Evolutionary conservation across 2,113 vertebrate species (phyloP), one percentile per base, ranked within the genome.

Genomic region (Plectropomus leopardus): DNA sequence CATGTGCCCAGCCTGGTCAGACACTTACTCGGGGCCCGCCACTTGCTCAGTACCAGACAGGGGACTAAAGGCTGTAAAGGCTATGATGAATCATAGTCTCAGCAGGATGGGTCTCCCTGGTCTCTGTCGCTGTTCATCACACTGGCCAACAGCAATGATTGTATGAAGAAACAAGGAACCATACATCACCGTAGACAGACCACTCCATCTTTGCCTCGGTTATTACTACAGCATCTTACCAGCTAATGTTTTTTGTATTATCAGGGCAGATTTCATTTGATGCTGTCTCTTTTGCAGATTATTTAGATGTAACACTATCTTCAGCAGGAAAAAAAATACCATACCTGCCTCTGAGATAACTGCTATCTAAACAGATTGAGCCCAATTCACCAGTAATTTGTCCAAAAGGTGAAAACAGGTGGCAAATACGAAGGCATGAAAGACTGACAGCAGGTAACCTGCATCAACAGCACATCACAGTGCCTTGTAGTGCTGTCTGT

Each of bases 61-160:
- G 45, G 17, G 45, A 24, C 50, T 21, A n/a, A n/a, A n/a, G 47
- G 72, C 60, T 78, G 23, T 51, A 58, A 55, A 79, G 66, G 45
- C 15, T 63, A 34, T 32, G 74, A 84, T 78, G 76, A 72, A 77
- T 86, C 60, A 55, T 17, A 45, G 40, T 70, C 53, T 76, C 51
- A 70, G 34, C 72, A 48, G 34, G 55, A 50, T 24, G 55, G 34
- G 26, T 58, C 73, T 66, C 60, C n/a, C 28, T 55, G 10, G 40
- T 68, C 63, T 75, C 51, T 60, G 45, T 60, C 72, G 51, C 72
- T 51, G 53, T 45, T 76, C 53, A 76, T 70, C 63, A 81, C 28
- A 44, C 28, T 26, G 13, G 1, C 76, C 69, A 69, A 69, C 34
- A 87, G 60, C 54, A 69, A 60, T 64, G 24, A 55, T 6, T 28